A percentile compares a stretch with the other conserved stretches of the same genome.
These are phyloP conservation scores for Mohoua ochrocephala DNA, from an alignment of 2,113 vertebrate species.

Conservation along the genomic window DNA sequence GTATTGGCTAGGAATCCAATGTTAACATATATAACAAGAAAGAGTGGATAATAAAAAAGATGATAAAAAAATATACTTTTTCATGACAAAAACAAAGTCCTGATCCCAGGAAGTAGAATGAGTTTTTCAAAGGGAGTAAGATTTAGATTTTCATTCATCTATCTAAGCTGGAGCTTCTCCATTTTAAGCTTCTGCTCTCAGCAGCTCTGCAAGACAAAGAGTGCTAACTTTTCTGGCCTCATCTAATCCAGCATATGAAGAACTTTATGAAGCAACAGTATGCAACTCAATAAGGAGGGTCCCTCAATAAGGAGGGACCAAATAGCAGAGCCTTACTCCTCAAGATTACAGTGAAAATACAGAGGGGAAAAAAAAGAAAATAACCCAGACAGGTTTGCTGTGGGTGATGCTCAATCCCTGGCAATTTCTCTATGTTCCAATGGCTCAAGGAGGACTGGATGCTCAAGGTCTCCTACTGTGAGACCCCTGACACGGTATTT, in stretches of 20 bases:
- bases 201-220: not conserved
- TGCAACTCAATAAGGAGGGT: not conserved
- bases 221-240: not conserved
- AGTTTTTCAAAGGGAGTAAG: not conserved
- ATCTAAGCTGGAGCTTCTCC: not conserved
- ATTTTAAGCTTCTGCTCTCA: not conserved
- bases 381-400: rapidly evolving
- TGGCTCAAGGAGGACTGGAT: rapidly evolving
- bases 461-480: not conserved
- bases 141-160: not conserved
- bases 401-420: not conserved
- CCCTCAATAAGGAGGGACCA: not conserved
- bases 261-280: not conserved
- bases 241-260: not conserved
- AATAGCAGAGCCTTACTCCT: not conserved
- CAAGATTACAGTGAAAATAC: not conserved
- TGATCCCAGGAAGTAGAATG: not conserved
- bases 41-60: not conserved
- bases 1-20: not conserved
- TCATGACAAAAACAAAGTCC: not conserved
- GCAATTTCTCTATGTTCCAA: not conserved
- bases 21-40: not conserved
- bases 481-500: not conserved
- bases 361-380: rapidly evolving
- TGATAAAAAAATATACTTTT: not conserved